Percentiles rank a stretch among this genome's conserved stretches.
Conservation (phyloP, 2,113 vertebrate species). For the Mus musculus region DNA sequence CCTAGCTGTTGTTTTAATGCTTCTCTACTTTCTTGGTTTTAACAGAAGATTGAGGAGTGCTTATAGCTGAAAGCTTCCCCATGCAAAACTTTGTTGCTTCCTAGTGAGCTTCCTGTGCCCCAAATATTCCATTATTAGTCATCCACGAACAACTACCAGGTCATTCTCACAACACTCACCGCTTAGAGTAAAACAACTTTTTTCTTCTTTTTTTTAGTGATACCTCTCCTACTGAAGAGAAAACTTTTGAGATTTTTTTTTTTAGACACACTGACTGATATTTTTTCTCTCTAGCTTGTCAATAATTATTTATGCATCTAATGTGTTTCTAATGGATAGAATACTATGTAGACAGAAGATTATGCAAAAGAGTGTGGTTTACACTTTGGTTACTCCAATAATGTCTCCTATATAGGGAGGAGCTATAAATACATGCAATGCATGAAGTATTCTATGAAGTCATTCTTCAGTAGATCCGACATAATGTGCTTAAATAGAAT, state of each 20-base stretch:
- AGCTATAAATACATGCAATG: not conserved
- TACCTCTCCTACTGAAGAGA: not conserved
- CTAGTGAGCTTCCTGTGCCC: not conserved
- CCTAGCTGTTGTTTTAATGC: not conserved
- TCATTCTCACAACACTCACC: not conserved
- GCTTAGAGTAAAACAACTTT: not conserved
- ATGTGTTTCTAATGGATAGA: not conserved
- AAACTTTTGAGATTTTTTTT: not conserved
- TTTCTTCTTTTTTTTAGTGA: not conserved
- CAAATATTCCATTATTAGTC: not conserved
- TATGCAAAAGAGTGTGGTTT: not conserved
- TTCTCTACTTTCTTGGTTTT: not conserved
- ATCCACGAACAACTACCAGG: not conserved
- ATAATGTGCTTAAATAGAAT: constrained; percentile 8
- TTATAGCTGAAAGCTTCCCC: constrained; percentile 3
- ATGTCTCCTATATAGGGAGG: not conserved
- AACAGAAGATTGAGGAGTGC: not conserved
- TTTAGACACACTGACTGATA: not conserved
- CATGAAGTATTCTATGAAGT: not conserved
- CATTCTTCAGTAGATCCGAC: not conserved
- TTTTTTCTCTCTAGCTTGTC: not conserved
- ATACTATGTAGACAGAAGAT: not conserved
- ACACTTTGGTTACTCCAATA: not conserved
- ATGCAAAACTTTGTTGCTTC: not conserved
- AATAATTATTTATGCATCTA: not conserved